phyloP scores from a whole-genome alignment of 1,140 invertebrate genomes.

The Trissolcus basalis region DNA sequence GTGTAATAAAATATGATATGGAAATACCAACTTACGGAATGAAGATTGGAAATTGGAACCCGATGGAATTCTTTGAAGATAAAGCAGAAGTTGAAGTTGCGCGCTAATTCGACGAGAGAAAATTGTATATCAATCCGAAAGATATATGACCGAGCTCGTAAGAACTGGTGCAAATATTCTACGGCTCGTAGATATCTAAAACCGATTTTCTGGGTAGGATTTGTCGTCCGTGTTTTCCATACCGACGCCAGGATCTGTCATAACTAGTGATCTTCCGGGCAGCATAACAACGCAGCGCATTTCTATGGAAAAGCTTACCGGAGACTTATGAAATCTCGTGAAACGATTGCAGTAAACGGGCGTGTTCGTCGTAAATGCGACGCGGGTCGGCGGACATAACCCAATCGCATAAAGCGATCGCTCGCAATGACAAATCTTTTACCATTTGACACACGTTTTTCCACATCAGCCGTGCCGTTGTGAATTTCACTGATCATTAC shows the following conservation, averaged over 20 bases:
- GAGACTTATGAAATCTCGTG: slow-evolving; percentile 38
- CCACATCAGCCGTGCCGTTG: slow-evolving; percentile 2
- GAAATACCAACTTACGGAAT: no score
- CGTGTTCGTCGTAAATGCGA: slow-evolving; percentile 23
- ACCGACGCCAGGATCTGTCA: slow-evolving; percentile 13
- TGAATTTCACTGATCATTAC: slow-evolving; percentile 18
- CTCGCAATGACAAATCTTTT: slow-evolving; percentile 27
- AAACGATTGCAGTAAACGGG: slow-evolving; percentile 35
- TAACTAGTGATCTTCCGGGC: slow-evolving; percentile 18
- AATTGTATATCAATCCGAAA: no score
- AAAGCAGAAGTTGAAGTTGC: no score
- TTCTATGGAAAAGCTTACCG: slow-evolving; percentile 27
- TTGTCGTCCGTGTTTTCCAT: slow-evolving; percentile 33
- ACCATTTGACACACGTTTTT: slow-evolving; percentile 19
- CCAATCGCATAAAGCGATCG: slow-evolving; percentile 29
- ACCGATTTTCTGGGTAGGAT: slow-evolving; percentile 18
- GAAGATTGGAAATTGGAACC: no score
- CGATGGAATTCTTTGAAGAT: no score
- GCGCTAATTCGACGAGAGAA: no score
- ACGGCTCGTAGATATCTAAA: no score
- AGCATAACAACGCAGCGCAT: slow-evolving; percentile 21
- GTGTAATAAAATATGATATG: no score
- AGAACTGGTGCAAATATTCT: no score
- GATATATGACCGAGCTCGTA: no score
- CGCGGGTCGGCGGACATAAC: slow-evolving; percentile 12